phyloP scores from a whole-genome alignment of 2,797 vertebrate species.

The Lates japonicus region DNA sequence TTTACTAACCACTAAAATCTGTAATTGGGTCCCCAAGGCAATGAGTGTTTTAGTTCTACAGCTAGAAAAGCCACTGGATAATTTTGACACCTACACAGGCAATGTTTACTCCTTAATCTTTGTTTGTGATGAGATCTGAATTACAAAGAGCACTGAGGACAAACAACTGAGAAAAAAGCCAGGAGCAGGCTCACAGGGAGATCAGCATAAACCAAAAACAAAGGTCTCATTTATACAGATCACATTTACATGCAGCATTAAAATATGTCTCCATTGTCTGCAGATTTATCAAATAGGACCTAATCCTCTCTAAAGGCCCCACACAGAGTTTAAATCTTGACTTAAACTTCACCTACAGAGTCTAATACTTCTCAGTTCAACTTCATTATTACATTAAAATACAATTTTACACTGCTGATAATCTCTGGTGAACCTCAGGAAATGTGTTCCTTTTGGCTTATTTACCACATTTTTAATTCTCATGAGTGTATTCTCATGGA shows the following conservation, averaged over 20 bases:
- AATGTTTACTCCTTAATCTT: slow-evolving; percentile 16
- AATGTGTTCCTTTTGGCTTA: neutral
- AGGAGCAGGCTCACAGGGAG: neutral
- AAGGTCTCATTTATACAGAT: neutral
- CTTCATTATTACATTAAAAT: neutral
- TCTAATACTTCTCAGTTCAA: neutral
- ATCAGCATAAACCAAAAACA: slow-evolving; percentile 9
- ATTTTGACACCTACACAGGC: neutral
- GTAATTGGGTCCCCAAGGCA: slow-evolving; percentile 45
- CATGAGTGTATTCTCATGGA: neutral
- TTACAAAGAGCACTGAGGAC: slow-evolving; percentile 6
- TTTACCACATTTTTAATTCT: neutral
- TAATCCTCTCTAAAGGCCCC: neutral
- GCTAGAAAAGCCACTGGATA: neutral
- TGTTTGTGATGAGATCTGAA: neutral
- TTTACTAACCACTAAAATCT: neutral
- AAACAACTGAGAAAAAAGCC: slow-evolving; percentile 1
- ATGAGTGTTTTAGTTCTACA: slow-evolving; percentile 5
- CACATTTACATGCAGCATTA: slow-evolving; percentile 2
- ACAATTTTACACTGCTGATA: neutral
- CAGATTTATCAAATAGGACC: neutral
- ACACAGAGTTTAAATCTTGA: neutral
- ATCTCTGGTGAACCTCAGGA: neutral
- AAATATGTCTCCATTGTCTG: neutral
- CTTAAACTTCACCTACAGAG: neutral